Conservation (phyloP, 2,113 vertebrate genomes). For the Serilophus lunatus region DNA sequence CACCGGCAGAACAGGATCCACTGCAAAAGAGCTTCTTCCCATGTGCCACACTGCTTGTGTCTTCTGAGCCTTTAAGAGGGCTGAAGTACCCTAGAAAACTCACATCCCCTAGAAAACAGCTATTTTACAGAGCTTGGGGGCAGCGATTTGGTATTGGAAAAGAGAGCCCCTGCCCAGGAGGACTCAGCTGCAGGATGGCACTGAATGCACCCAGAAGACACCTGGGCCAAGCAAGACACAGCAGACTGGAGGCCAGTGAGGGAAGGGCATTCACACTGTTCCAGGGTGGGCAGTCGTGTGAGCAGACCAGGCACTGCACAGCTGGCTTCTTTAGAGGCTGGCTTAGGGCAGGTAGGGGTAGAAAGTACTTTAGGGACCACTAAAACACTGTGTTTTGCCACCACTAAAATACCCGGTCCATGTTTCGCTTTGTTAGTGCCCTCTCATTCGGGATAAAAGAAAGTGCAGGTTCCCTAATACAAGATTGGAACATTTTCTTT, state of each 20-base stretch:
- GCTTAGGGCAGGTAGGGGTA: not conserved
- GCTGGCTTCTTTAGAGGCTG: not conserved
- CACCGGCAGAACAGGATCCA: not conserved
- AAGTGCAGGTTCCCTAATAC: not conserved
- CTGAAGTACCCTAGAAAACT: not conserved
- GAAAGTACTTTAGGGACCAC: not conserved
- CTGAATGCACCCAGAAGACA: not conserved
- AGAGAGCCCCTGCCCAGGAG: not conserved
- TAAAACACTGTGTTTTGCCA: not conserved
- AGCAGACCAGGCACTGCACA: not conserved
- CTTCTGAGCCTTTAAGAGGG: not conserved
- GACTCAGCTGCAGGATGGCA: not conserved
- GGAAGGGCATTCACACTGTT: not conserved
- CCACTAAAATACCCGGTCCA: not conserved
- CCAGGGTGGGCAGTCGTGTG: not conserved
- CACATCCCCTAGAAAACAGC: not conserved
- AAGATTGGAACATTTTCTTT: rapidly evolving
- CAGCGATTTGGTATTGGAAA: not conserved
- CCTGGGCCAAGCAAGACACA: not conserved
- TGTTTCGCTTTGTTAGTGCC: not conserved
- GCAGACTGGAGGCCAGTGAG: not conserved
- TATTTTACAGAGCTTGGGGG: not conserved
- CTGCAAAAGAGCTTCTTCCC: not conserved
- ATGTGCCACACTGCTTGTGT: not conserved
- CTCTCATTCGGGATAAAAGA: not conserved